phyloP scores from a whole-genome alignment of 2,888 invertebrate species.

The Patella ulyssiponensis region DNA sequence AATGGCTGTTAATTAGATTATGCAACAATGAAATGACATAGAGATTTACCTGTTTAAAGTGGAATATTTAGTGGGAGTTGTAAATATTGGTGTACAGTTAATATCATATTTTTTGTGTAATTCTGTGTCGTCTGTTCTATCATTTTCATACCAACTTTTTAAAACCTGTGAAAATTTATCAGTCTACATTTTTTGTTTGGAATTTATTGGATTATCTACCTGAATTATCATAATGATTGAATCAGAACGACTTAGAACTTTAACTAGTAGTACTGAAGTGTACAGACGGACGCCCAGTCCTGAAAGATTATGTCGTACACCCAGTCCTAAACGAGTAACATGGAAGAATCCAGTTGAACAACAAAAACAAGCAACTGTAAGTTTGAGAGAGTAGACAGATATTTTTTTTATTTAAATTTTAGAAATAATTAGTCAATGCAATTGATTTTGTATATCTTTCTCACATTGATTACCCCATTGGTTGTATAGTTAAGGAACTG shows the following conservation, averaged over 20 bases:
- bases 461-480: background rate
- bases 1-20: too few species aligned
- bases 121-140: too few species aligned
- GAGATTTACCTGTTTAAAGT: too few species aligned
- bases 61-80: too few species aligned
- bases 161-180: too few species aligned
- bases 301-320: conserved; percentile 45
- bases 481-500: background rate
- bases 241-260: background rate
- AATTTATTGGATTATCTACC: too few species aligned
- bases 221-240: background rate
- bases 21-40: too few species aligned
- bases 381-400: background rate
- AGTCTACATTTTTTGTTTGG: too few species aligned
- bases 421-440: background rate
- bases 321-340: conserved; percentile 55
- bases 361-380: conserved; percentile 22
- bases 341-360: conserved; percentile 63
- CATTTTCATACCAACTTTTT: too few species aligned
- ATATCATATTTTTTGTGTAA: too few species aligned
- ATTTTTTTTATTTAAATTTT: background rate
- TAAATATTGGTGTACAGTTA: too few species aligned
- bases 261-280: background rate
- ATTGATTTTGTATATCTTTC: background rate
- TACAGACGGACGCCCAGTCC: background rate